Evolutionary conservation across 2,113 vertebrate species (phyloP).

Genomic region (Paramormyrops kingsleyae): DNA sequence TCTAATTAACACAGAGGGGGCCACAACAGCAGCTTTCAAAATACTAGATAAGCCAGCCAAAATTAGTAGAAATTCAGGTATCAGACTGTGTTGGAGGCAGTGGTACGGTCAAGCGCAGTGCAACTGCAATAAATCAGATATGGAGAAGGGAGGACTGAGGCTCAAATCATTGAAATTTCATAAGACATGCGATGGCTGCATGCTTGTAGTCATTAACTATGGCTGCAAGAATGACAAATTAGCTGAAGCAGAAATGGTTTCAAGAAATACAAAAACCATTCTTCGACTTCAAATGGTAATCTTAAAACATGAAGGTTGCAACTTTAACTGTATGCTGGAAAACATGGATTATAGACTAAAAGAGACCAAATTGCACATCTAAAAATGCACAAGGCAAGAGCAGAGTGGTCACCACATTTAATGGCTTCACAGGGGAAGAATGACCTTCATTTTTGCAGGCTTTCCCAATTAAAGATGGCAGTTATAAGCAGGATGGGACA

Average conservation of each 20-base stretch:
- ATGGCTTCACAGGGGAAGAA: neutral
- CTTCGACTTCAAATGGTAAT: neutral
- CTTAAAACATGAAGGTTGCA: neutral
- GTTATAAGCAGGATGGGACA: neutral
- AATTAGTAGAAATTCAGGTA: neutral
- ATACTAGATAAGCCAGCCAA: neutral
- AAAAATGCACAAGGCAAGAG: neutral
- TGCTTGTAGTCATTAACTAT: neutral
- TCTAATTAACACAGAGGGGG: neutral
- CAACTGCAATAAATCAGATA: neutral
- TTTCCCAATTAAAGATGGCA: neutral
- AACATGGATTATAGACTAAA: neutral
- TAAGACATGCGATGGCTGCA: neutral
- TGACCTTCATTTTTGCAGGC: neutral
- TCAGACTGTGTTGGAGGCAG: neutral
- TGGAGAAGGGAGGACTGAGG: neutral
- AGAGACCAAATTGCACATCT: neutral
- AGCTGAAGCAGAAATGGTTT: neutral
- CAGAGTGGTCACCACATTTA: neutral
- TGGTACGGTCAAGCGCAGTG: neutral
- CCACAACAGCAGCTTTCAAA: neutral
- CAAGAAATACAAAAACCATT: neutral
- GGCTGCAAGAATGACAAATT: neutral
- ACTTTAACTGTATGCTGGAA: neutral
- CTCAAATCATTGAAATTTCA: neutral